Base-by-base conservation (phyloP, 2,113 vertebrate species). In the Ursus arctos region DNA sequence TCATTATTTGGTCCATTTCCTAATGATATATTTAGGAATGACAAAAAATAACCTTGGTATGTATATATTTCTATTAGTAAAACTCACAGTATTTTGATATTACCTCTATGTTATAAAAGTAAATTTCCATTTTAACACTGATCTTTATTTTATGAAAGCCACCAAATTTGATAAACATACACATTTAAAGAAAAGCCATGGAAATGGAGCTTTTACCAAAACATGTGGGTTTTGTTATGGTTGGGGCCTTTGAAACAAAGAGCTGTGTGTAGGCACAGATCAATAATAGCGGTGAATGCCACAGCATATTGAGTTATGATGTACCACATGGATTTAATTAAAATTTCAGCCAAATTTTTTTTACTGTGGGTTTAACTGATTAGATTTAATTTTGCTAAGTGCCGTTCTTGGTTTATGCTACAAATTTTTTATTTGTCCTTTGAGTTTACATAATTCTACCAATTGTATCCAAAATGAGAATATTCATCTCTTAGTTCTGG, bases 361-460 rank as follows among this genome's bases (percentile, higher is more conserved):
- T 96, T 74, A 81, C 91, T 92, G 31, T 91, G 47, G 19, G 49
- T 86, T 40, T 95, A 53, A 92, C 82, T 89, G 77, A 36, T 89
- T 94, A 95, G 72, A 86, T 95, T 97, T 79, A 86, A 0, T 97
- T 97, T 96, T 95, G 59, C 92, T 96, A 94, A 92, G 28, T 83
- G 4, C 43, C 89, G 11, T 74, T 36, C 19, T 97, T 91, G 47
- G 80, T 86, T 92, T 86, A 86, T 92, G 51, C 87, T 95, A 90
- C 94, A 92, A 49, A 67, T 82, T 85, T 96, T 95, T 53, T 65
- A 43, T 81, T 83, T 96, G 53, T 74, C 55, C 49, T 87, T 94
- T 95, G 31, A 79, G 40, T 90, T 96, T 94, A 88, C 40, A 14
- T 74, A 96, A 82, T 67, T 93, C 61, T 55, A 18, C 26, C 69